Evolutionary conservation across 2,888 invertebrate species (phyloP).

Genomic region (Cephalotes varians): DNA sequence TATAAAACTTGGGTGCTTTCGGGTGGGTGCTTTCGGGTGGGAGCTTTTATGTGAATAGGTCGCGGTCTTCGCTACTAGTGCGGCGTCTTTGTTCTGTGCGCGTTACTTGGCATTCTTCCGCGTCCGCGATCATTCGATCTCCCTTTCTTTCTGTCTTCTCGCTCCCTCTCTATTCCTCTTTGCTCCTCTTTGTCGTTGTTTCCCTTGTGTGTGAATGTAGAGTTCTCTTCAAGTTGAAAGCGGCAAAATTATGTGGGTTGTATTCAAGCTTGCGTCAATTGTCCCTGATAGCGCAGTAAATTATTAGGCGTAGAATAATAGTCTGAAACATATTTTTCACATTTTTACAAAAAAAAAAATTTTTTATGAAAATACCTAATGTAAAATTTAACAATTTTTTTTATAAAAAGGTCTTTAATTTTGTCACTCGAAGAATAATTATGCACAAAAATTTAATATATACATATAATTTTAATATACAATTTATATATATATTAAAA

Average conservation of each 20-base stretch:
- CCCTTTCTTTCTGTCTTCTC: neutral
- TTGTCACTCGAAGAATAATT: neutral
- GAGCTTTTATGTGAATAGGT: constrained; percentile 50
- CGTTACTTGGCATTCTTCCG: constrained; percentile 5
- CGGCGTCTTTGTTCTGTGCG: constrained; percentile 7
- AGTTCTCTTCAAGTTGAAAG: neutral
- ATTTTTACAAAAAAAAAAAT: neutral
- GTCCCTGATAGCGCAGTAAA: neutral
- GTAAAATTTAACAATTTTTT: neutral
- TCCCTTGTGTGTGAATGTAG: neutral
- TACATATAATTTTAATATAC: neutral
- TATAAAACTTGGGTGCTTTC: constrained; percentile 48
- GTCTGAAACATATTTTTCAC: neutral
- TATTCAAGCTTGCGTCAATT: neutral
- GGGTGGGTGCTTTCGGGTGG: neutral
- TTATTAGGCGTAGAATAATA: neutral
- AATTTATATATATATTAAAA: no score
- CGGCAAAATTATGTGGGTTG: neutral
- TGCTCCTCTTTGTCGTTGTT: neutral
- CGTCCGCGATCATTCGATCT: neutral
- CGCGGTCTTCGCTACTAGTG: constrained; percentile 41
- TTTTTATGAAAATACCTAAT: neutral
- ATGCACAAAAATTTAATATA: no score
- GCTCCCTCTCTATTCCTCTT: neutral
- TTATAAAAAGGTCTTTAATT: neutral